Base-by-base conservation (phyloP, 2,797 vertebrate genomes). In the Myioborus miniatus region DNA sequence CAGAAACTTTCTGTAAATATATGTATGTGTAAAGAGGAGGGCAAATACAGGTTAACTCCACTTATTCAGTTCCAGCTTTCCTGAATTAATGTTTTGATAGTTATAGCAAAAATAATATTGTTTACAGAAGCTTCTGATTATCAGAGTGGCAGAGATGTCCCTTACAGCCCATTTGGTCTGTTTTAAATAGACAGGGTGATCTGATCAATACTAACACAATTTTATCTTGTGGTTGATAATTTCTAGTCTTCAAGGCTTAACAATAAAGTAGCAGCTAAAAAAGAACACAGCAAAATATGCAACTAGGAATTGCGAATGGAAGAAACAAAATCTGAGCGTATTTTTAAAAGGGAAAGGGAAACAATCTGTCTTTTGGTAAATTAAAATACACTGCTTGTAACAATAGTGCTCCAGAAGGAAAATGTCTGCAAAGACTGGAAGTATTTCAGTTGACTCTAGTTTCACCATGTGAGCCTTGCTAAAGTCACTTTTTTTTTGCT, bases 1-100 rank as follows among this genome's bases (percentile, higher is more conserved):
- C 59, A 97, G 92, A 89, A 96, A 95, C 71, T 95, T 93, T 94
- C 83, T 94, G 94, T 84, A 94, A 95, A 94, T 96, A 84, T 55
- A 96, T 63, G 41, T 90, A 79, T 65, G 79, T 91, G 84, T 77
- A 94, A 91, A 89, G 76, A 87, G 77, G 67, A 88, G 93, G 91
- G 94, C 93, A 94, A 91, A 93, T 19, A 58, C 89, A 96, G 93
- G 91, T 94, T 96, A 95, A 82, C 87, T 91, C 63, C 49, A 79
- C 83, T 93, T 93, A 70, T 11, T 76, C 68, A 70, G 74, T 79
- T 82, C 75, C 91, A 94, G 52, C 47, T 95, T 88, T 94, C 74
- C 83, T 67, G 37, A 94, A 94, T 94, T 95, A 84, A 90, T 88
- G 80, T 95, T 95, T 93, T 83, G 70, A 94, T 91, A 95, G 77